A percentile compares a stretch with the other conserved stretches of the same genome.
These are phyloP conservation scores for Platycnemis pennipes DNA, from an alignment of 2,888 invertebrate genomes.

Conservation along the genomic window DNA sequence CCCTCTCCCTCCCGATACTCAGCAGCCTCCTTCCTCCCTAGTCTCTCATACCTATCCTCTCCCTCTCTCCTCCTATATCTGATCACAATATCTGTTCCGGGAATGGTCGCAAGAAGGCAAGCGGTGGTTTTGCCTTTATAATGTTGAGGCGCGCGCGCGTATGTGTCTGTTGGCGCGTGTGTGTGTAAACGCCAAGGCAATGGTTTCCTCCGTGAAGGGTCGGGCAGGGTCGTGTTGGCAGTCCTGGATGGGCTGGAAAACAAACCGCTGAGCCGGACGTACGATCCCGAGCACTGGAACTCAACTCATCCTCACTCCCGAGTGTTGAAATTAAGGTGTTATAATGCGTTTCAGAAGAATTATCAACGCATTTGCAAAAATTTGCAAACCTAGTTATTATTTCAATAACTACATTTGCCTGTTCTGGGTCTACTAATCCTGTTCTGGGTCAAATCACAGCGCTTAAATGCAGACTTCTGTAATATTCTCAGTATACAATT, in stretches of 20 bases:
- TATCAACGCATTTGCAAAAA: too few species aligned
- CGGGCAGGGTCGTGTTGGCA: background rate
- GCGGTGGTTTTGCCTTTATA: slow-evolving; percentile 34
- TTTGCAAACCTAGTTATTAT: too few species aligned
- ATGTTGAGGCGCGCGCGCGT: background rate
- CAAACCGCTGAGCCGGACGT: background rate
- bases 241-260: background rate
- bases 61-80: background rate
- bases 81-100: slow-evolving; percentile 54
- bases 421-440: too few species aligned
- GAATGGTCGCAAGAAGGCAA: slow-evolving; percentile 36
- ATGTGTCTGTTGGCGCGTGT: background rate
- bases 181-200: background rate
- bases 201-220: background rate
- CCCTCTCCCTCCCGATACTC: background rate
- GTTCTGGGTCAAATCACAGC: too few species aligned
- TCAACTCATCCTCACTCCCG: background rate
- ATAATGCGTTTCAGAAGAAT: too few species aligned
- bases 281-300: background rate
- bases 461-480: too few species aligned
- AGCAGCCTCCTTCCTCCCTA: background rate
- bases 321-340: too few species aligned
- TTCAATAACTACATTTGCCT: too few species aligned
- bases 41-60: background rate
- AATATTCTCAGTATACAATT: too few species aligned